These are phyloP conservation scores for Epiperipatus broadwayi DNA, from an alignment of 2,888 invertebrate genomes.

Conservation along the genomic window DNA sequence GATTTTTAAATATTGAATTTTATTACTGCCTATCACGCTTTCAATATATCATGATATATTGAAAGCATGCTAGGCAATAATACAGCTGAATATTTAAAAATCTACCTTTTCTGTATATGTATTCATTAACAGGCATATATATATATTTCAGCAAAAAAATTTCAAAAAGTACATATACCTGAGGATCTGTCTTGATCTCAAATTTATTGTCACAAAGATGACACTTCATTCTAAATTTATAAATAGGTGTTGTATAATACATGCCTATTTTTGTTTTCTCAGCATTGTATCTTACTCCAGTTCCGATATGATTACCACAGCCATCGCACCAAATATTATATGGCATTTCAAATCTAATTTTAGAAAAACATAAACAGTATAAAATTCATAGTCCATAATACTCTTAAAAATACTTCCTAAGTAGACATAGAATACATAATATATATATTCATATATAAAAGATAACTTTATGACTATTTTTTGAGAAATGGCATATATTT, in stretches of 20 bases:
- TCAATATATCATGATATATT: not conserved
- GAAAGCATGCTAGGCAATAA: no score
- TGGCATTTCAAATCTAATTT: slow-evolving; percentile 77
- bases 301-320: slow-evolving; percentile 92
- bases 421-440: no score
- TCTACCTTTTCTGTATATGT: no score
- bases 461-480: no score
- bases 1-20: no score
- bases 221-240: slow-evolving; percentile 97
- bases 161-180: slow-evolving; percentile 40
- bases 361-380: no score
- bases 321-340: slow-evolving; percentile 99
- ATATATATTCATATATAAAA: no score
- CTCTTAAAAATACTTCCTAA: not conserved
- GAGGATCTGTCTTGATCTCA: slow-evolving; percentile 95
- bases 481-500: no score
- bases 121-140: not conserved
- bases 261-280: slow-evolving; percentile 55
- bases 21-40: no score
- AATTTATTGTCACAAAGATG: slow-evolving; percentile 93
- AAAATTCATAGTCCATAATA: no score
- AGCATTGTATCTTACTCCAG: slow-evolving; percentile 82
- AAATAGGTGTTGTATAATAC: slow-evolving; percentile 94
- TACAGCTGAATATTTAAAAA: not conserved
- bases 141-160: not conserved